Percentiles rank a stretch among this genome's conserved stretches.
phyloP scores from a whole-genome alignment of 2,888 invertebrate species.

The Elmis aenea region DNA sequence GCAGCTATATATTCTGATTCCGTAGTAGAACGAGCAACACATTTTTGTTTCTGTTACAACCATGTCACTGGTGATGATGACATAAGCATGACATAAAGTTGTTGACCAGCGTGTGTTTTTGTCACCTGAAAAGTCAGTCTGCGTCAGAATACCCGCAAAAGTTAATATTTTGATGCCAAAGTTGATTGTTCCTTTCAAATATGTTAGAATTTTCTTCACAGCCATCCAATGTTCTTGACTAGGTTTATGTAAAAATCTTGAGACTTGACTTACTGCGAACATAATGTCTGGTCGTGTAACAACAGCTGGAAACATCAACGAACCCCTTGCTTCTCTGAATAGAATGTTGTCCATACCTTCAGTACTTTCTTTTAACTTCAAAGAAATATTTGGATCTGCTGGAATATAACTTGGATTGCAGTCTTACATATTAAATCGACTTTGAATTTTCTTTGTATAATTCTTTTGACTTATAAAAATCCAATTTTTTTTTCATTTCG shows the following conservation, averaged over 20 bases:
- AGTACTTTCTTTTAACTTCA: neutral
- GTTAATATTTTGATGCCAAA: neutral
- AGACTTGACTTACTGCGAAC: no score
- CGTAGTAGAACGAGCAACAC: no score
- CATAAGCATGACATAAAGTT: neutral
- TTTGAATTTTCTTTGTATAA: no score
- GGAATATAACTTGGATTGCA: no score
- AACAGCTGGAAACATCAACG: neutral
- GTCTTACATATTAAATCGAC: no score
- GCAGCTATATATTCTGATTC: no score
- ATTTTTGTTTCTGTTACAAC: neutral
- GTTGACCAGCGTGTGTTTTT: neutral
- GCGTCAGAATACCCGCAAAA: neutral
- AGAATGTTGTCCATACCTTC: neutral
- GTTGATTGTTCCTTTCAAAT: neutral
- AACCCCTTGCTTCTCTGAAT: neutral
- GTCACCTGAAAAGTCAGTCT: neutral
- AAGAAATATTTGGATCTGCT: no score
- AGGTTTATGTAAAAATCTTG: no score
- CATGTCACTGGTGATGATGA: neutral
- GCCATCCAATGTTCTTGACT: no score
- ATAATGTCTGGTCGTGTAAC: no score
- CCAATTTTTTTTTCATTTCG: neutral
- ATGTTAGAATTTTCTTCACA: neutral
- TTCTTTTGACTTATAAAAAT: slow-evolving; percentile 1